These are phyloP conservation scores for Pammene aurita DNA, from an alignment of 2,888 invertebrate species.

Conservation along the genomic window DNA sequence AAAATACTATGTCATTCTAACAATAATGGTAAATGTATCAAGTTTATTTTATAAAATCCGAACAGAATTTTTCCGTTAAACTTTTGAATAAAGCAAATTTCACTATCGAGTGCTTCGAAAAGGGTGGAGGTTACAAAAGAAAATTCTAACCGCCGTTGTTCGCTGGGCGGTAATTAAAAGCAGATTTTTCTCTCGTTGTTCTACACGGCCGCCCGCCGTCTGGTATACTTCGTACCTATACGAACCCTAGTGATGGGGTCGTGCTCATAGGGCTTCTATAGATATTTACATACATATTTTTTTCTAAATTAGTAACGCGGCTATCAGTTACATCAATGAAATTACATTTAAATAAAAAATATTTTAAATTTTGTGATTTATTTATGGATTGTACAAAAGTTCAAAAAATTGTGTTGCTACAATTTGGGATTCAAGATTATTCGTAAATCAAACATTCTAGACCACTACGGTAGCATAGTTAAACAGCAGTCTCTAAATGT, in stretches of 20 bases:
- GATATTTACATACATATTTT: too few species aligned
- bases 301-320: too few species aligned
- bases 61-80: conserved; percentile 3
- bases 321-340: neutral
- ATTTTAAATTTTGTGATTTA: too few species aligned
- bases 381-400: too few species aligned
- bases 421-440: too few species aligned
- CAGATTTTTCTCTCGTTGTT: conserved; percentile 66
- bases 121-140: conserved; percentile 59
- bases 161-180: conserved; percentile 65
- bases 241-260: neutral
- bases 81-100: conserved; percentile 46
- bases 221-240: conserved; percentile 44
- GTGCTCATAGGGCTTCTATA: neutral
- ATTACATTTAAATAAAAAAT: too few species aligned
- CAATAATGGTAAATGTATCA: neutral
- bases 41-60: conserved; percentile 4
- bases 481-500: too few species aligned
- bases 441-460: too few species aligned
- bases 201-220: conserved; percentile 61
- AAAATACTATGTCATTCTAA: neutral
- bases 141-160: conserved; percentile 63
- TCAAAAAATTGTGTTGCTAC: too few species aligned
- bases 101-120: conserved; percentile 50
- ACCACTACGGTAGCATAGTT: too few species aligned